phyloP scores from a whole-genome alignment of 2,797 vertebrate species.

The Scomberomorus guttatus region DNA sequence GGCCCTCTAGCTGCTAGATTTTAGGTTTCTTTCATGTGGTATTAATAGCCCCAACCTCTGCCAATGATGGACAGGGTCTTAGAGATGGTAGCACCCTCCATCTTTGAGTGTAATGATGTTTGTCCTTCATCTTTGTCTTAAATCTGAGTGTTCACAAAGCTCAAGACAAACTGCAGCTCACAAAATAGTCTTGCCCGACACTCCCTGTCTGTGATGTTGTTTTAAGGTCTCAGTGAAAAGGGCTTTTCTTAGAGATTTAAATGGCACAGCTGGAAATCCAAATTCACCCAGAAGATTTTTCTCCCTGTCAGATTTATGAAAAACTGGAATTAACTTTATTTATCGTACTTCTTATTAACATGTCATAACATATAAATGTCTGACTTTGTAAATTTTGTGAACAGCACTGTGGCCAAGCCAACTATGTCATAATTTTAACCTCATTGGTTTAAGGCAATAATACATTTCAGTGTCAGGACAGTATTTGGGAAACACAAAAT shows the following conservation, averaged over 20 bases:
- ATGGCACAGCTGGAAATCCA: constrained; percentile 22
- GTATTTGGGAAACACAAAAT: constrained; percentile 21
- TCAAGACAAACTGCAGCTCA: constrained; percentile 17
- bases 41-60: background rate
- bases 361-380: constrained; percentile 25
- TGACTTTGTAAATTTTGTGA: constrained; percentile 15
- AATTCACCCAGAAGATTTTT: constrained; percentile 10
- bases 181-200: constrained; percentile 6
- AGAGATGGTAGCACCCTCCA: background rate
- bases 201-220: constrained; percentile 24
- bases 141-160: constrained; percentile 19
- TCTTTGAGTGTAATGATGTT: background rate
- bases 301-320: constrained; percentile 33
- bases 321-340: constrained; percentile 27
- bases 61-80: background rate
- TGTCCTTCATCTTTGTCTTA: constrained; percentile 20
- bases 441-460: constrained; percentile 6
- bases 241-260: constrained; percentile 21
- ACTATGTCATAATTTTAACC: constrained; percentile 15
- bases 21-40: background rate
- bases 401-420: background rate
- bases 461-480: background rate
- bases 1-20: background rate
- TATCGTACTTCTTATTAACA: constrained; percentile 14
- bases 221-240: constrained; percentile 34